Evolutionary conservation across 2,797 vertebrate genomes (phyloP).

Genomic region (Myotis vivesi): DNA sequence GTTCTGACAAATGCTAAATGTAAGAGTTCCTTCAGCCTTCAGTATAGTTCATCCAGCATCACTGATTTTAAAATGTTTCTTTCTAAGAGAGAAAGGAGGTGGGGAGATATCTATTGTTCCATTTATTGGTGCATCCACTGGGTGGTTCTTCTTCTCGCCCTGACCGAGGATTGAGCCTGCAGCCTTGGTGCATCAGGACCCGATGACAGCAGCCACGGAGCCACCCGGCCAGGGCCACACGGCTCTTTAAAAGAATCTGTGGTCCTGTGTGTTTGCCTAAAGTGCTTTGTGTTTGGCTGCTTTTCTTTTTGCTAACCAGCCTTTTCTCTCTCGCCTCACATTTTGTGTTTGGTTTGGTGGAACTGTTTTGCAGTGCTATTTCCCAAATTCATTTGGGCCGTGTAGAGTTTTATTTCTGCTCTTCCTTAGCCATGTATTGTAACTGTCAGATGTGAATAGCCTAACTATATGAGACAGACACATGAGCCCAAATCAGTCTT

Average conservation of each 20-base stretch:
- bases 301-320: background rate
- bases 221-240: background rate
- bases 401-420: conserved; percentile 23
- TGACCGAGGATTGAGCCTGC: background rate
- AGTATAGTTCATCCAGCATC: background rate
- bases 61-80: background rate
- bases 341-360: background rate
- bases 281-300: background rate
- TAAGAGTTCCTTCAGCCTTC: background rate
- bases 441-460: background rate
- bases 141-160: background rate
- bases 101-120: no score
- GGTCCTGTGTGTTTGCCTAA: background rate
- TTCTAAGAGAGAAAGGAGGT: background rate
- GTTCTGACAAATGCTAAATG: conserved; percentile 6
- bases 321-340: background rate
- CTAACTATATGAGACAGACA: background rate
- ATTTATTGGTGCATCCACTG: background rate
- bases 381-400: background rate
- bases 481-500: background rate
- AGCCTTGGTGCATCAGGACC: background rate
- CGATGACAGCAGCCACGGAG: no score
- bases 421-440: background rate
- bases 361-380: background rate
- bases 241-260: background rate